Percentiles rank a stretch among this genome's conserved stretches.
Evolutionary conservation across 2,113 vertebrate species (phyloP).

Genomic region (Coturnix japonica): DNA sequence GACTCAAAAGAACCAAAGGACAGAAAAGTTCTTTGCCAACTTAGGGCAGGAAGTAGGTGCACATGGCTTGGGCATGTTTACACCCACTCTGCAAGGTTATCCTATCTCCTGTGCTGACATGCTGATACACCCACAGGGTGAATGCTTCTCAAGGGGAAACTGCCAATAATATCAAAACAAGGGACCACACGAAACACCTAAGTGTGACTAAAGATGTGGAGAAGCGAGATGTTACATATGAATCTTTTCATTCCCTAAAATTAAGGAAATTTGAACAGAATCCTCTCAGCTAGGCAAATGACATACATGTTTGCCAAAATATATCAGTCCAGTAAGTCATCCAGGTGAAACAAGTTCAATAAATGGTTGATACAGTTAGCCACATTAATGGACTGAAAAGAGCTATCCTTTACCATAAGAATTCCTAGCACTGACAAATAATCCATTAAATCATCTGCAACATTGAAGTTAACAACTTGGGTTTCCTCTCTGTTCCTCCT

Average conservation of each 20-base stretch:
- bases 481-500: not conserved
- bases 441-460: not conserved
- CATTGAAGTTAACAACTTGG: not conserved
- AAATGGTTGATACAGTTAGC: not conserved
- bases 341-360: not conserved
- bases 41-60: rapidly evolving
- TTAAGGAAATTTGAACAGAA: not conserved
- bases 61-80: not conserved
- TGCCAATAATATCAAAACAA: not conserved
- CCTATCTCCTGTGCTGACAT: not conserved
- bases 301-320: not conserved
- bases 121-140: not conserved
- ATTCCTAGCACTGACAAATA: not conserved
- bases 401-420: not conserved
- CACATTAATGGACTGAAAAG: not conserved
- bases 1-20: not conserved
- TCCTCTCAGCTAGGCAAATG: not conserved
- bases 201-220: not conserved
- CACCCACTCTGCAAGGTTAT: not conserved
- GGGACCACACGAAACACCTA: not conserved
- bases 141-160: not conserved
- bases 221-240: rapidly evolving
- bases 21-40: not conserved
- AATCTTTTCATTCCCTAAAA: not conserved
- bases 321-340: not conserved